Conservation (phyloP, 2,113 vertebrate genomes). For the Crypturellus undulatus region DNA sequence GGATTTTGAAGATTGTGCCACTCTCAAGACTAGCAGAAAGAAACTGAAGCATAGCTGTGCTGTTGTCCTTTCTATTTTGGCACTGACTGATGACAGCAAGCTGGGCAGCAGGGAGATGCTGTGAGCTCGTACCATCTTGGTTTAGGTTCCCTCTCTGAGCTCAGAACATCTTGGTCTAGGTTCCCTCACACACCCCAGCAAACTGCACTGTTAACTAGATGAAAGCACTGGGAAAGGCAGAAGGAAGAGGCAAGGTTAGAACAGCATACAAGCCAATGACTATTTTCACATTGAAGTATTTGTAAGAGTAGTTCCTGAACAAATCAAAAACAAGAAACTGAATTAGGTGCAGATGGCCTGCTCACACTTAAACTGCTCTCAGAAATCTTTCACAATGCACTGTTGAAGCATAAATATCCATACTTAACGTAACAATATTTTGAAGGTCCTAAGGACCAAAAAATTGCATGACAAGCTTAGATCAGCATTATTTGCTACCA, state of each 20-base stretch:
- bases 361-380: background rate
- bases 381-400: constrained; percentile 19
- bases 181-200: background rate
- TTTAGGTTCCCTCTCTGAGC: too few relatives aligned
- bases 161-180: too few relatives aligned
- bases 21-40: background rate
- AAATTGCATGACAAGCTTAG: background rate
- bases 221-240: background rate
- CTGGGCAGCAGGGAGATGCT: background rate
- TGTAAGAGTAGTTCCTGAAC: constrained; percentile 1
- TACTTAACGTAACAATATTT: background rate
- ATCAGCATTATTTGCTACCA: background rate
- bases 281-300: background rate
- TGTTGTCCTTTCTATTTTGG: background rate
- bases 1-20: background rate
- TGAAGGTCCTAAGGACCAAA: background rate
- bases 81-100: background rate
- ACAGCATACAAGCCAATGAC: background rate
- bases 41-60: background rate
- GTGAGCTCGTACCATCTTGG: background rate
- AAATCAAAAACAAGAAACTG: constrained; percentile 27
- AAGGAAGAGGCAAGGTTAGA: background rate
- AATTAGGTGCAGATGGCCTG: constrained; percentile 17
- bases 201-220: background rate
- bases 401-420: background rate